Evolutionary conservation across 92 coral and sea anemone species (phyloP), one percentile per base, ranked within the genome.

Genomic region (Phenganax stokvisi): DNA sequence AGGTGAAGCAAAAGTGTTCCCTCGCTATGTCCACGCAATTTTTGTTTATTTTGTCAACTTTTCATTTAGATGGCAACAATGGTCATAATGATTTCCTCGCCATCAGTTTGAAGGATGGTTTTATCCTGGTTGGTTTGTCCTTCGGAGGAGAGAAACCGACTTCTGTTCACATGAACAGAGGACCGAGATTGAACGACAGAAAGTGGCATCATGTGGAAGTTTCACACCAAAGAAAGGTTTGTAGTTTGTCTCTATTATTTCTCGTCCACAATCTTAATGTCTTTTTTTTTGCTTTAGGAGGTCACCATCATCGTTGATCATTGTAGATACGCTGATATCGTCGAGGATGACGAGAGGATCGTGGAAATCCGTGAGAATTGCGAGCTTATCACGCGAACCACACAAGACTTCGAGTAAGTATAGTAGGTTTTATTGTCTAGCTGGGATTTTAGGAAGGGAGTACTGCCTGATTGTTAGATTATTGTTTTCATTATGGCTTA

Each of bases 11-110:
- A n/a, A 56, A 20, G 25, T 15, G 11, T 63, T 10, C 10, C 51
- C 6, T 47, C 2, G 72, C 12, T 11, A 16, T 29, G 13, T 31
- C 72, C 13, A 12, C 16, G 30, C 29, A 28, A 51, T 13, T 5
- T 16, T 67, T 44, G 12, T 3, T 13, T 29, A 69, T 20, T 53
- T 53, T 29, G 27, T n/a, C 57, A 51, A 53, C 16, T 56, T 37
- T 67, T 67, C 51, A 54, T 53, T 74, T 62, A 81, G 89, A 76
- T 76, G 89, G 89, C 4, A 93, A 93, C 87, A 93, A 93, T 84
- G 97, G 90, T 58, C 87, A 86, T 12, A 85, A 87, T 58, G 98
- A 93, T 69, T 86, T 90, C 80, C 63, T 92, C 72, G 98, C 98
- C 8, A 69, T 94, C 60, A 76, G 85, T 69, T 74, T 94, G 52